Evolutionary conservation across 1,140 invertebrate species (phyloP), one percentile per base, ranked within the genome.

Genomic region (Ostrea denselamellosa): DNA sequence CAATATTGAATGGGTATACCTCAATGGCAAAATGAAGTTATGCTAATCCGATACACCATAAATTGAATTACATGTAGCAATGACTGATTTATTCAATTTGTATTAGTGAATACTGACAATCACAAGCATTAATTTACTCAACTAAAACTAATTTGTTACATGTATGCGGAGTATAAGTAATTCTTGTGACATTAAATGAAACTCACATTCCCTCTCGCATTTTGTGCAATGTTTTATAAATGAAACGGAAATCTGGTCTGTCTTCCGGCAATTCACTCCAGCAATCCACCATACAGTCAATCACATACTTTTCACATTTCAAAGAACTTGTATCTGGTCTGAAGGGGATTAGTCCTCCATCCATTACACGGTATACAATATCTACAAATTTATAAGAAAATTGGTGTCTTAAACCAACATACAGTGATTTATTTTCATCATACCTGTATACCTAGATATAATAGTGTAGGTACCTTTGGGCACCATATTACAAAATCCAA

Each of bases 201-300:
- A 90, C 97, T 96, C 95, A 98, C 98, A 98, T 98, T 91, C 98
- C 98, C 94, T 98, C 98, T 86, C 97, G 95, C 82, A 99, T 95
- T 0, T 97, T 97, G 81, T 97, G 95, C 0, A 99, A 94, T 91
- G 96, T 96, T 12, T 96, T 96, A 68, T 98, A 96, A 51, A 99
- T 96, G 0, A 96, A 89, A 8, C 91, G 89, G 90, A 95, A 95
- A 65, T 95, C 95, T 0, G 95, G 95, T 56, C 95, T 91, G 25
- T 92, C 90, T 22, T 93, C 92, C 0, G 95, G 93, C 53, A 90
- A 82, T 90, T 95, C 95, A 22, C 90, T 84, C 95, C 95, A 95
- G 87, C 95, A 95, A 0, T 91, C 85, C 54, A 91, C 85, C 89
- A 94, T 93, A 71, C 92, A 92, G 14, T 90, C 88, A 4, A 92